Evolutionary conservation across 2,888 invertebrate genomes (phyloP).

Genomic region (Tachina fera): DNA sequence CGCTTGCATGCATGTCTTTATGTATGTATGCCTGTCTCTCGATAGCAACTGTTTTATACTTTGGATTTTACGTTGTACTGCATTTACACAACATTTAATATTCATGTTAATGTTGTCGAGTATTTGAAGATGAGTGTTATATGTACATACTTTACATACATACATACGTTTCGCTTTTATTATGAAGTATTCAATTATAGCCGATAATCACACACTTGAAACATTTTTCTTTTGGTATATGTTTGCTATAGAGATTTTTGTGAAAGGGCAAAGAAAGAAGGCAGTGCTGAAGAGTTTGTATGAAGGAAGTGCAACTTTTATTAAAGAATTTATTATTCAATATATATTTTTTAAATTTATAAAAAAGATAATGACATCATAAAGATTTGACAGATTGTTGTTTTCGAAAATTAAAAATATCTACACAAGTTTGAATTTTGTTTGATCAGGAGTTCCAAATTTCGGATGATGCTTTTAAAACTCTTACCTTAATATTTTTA

Average conservation of each 20-base stretch:
- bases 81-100: conserved; percentile 53
- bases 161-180: background rate
- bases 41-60: conserved; percentile 35
- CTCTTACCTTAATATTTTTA: too few relatives aligned
- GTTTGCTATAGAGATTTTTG: conserved; percentile 49
- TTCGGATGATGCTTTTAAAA: too few relatives aligned
- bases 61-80: conserved; percentile 34
- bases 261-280: background rate
- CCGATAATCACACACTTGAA: conserved; percentile 70
- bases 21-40: conserved; percentile 41
- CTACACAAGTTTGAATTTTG: too few relatives aligned
- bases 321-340: background rate
- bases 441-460: too few relatives aligned
- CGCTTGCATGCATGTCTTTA: conserved; percentile 17
- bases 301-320: background rate
- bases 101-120: conserved; percentile 59
- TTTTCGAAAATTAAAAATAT: too few relatives aligned
- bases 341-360: too few relatives aligned
- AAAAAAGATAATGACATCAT: too few relatives aligned
- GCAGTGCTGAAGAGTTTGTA: background rate
- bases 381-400: too few relatives aligned
- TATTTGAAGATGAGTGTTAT: conserved; percentile 55
- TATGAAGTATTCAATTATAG: conserved; percentile 68
- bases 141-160: background rate
- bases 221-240: conserved; percentile 54